These are phyloP conservation scores for Sarcophilus harrisii DNA, from an alignment of 2,797 vertebrate genomes.

Conservation along the genomic window DNA sequence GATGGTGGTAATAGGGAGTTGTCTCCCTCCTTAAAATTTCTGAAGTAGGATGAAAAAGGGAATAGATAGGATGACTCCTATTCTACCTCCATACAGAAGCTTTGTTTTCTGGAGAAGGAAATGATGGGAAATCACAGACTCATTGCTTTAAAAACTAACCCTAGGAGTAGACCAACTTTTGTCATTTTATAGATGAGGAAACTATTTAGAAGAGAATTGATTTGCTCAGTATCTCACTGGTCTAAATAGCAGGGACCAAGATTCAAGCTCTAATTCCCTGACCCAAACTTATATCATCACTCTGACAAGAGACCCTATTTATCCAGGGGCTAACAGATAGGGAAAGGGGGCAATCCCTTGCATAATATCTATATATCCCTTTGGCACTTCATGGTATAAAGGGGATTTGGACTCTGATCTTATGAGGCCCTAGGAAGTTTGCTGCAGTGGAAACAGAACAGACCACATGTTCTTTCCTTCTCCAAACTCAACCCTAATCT, in stretches of 20 bases:
- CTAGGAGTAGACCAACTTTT: not conserved
- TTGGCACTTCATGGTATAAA: not conserved
- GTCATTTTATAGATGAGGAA: not conserved
- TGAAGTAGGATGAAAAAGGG: not conserved
- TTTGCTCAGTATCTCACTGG: not conserved
- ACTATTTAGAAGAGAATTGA: not conserved
- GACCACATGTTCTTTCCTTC: not conserved
- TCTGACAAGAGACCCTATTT: not conserved
- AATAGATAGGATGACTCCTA: not conserved
- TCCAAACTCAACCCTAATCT: not conserved
- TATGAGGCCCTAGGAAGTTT: constrained; percentile 37
- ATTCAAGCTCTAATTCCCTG: not conserved
- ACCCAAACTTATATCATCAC: not conserved
- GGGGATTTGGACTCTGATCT: constrained; percentile 65
- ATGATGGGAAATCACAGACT: not conserved
- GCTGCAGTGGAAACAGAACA: not conserved
- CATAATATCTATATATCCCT: not conserved
- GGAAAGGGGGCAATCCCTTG: not conserved
- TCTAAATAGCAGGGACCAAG: not conserved
- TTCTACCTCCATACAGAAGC: not conserved
- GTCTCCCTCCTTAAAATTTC: not conserved
- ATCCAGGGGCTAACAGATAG: not conserved
- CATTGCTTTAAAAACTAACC: not conserved
- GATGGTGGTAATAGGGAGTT: not conserved
- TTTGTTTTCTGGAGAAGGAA: not conserved